Evolutionary conservation across 2,888 invertebrate genomes (phyloP).

Genomic region (Cheilosia soror): DNA sequence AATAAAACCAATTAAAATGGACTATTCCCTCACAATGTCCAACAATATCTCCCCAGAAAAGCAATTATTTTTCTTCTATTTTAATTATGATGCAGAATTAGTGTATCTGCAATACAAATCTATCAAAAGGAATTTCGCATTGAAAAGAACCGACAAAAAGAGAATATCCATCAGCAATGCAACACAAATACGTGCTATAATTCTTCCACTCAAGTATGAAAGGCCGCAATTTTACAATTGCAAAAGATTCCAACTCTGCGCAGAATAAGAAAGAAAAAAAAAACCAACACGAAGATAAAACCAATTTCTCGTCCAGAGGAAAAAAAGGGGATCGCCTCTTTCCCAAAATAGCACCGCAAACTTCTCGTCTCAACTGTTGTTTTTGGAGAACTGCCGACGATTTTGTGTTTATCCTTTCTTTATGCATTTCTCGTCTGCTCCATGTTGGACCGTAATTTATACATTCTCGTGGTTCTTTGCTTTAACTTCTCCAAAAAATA

Average conservation of each 20-base stretch:
- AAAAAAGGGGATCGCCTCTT: slow-evolving; percentile 28
- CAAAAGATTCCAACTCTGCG: slow-evolving; percentile 52
- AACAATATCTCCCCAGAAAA: slow-evolving; percentile 12
- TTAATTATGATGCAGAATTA: slow-evolving; percentile 59
- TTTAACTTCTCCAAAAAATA: slow-evolving; percentile 31
- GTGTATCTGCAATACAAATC: slow-evolving; percentile 64
- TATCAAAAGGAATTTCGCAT: slow-evolving; percentile 55
- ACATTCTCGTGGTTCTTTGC: slow-evolving; percentile 54
- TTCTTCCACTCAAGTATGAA: slow-evolving; percentile 52
- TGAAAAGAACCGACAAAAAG: slow-evolving; percentile 13
- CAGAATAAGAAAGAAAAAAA: background rate
- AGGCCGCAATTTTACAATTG: slow-evolving; percentile 64
- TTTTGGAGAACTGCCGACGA: slow-evolving; percentile 69
- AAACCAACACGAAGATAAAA: slow-evolving; percentile 11
- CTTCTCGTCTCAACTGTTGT: slow-evolving; percentile 56
- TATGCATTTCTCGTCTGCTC: slow-evolving; percentile 34
- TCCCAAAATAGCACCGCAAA: slow-evolving; percentile 48
- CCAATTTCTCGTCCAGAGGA: slow-evolving; percentile 45
- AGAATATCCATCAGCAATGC: slow-evolving; percentile 50
- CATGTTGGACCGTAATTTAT: slow-evolving; percentile 59
- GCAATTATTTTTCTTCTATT: slow-evolving; percentile 59
- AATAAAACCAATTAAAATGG: too few relatives aligned
- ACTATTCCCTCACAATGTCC: too few relatives aligned
- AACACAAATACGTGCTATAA: slow-evolving; percentile 62
- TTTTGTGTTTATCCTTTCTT: slow-evolving; percentile 23